Evolutionary conservation across 2,797 vertebrate genomes (phyloP).

Genomic region (Phalanger gymnotis): DNA sequence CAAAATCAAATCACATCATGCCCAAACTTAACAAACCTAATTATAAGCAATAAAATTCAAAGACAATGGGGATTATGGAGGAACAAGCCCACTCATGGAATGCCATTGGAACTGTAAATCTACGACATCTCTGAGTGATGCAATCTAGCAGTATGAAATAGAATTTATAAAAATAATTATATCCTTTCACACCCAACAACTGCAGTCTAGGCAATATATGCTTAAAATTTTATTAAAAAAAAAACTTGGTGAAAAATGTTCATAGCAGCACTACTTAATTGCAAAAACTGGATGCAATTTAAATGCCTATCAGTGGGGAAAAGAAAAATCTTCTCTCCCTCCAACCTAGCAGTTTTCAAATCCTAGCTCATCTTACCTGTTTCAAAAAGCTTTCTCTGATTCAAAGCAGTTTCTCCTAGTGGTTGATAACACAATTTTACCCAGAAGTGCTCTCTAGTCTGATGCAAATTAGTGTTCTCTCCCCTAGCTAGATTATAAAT

Average conservation of each 20-base stretch:
- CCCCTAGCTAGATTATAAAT: conserved; percentile 20
- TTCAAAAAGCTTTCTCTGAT: background rate
- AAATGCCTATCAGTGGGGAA: background rate
- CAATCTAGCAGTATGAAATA: background rate
- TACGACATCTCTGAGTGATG: background rate
- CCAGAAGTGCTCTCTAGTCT: background rate
- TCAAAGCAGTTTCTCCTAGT: background rate
- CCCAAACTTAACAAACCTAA: background rate
- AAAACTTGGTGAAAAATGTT: background rate
- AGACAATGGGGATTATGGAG: background rate
- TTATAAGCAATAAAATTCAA: background rate
- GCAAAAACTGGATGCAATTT: background rate
- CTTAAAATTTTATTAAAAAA: background rate
- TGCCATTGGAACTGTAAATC: background rate
- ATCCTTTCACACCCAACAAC: background rate
- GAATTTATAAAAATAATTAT: background rate
- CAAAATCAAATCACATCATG: background rate
- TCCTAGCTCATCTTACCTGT: background rate
- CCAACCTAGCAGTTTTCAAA: background rate
- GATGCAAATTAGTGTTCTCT: background rate
- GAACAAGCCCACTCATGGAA: background rate
- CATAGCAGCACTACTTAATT: background rate
- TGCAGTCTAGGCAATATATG: background rate
- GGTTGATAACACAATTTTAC: background rate
- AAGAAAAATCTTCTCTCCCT: background rate